A percentile compares a stretch with the other conserved stretches of the same genome.
These are phyloP conservation scores for Macrochelys suwanniensis DNA, from an alignment of 2,797 vertebrate species.

Conservation along the genomic window DNA sequence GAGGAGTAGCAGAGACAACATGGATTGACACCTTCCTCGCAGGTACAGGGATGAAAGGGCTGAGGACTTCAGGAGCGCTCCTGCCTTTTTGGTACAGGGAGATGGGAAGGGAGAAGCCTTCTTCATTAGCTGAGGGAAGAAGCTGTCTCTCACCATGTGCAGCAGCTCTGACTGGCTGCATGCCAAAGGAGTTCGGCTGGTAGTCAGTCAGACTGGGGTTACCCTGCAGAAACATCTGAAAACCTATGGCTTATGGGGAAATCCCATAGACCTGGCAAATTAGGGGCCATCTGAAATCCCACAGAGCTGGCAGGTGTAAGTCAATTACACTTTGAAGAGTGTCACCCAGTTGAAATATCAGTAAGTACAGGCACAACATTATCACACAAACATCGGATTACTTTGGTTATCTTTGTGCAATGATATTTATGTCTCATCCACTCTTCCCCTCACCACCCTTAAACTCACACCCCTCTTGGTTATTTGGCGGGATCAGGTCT, in stretches of 20 bases:
- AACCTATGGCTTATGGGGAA: not conserved
- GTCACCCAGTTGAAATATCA: not conserved
- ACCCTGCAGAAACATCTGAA: not conserved
- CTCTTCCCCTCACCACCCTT: not conserved
- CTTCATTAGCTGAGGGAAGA: too few species aligned
- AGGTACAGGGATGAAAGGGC: too few species aligned
- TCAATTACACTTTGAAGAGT: not conserved
- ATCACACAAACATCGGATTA: not conserved
- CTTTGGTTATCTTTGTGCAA: not conserved
- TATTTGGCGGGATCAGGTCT: not conserved
- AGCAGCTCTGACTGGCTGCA: too few species aligned
- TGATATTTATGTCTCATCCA: not conserved
- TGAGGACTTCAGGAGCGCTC: too few species aligned
- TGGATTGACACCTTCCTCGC: too few species aligned
- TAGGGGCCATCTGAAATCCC: too few species aligned
- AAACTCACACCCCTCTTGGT: not conserved
- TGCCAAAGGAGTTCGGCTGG: too few species aligned
- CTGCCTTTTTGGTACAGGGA: too few species aligned
- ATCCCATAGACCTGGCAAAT: too few species aligned
- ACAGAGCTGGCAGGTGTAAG: not conserved
- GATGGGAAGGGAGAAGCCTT: too few species aligned
- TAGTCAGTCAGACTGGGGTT: not conserved
- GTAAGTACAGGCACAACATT: not conserved
- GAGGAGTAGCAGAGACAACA: too few species aligned
- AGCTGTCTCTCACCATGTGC: too few species aligned